These are phyloP conservation scores for Chrysina gloriosa DNA, from an alignment of 2,888 invertebrate species.

Conservation along the genomic window DNA sequence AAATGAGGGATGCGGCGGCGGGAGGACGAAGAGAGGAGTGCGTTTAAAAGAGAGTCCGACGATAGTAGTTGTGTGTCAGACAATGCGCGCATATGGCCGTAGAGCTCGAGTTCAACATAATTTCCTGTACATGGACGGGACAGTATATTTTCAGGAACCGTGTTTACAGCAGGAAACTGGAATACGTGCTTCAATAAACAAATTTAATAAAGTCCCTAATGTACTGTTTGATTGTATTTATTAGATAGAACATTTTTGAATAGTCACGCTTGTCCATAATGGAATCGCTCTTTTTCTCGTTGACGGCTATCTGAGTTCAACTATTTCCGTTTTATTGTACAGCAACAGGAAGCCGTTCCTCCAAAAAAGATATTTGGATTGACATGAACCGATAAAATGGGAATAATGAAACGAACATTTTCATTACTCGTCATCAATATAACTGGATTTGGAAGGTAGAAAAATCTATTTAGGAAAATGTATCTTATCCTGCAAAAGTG, in stretches of 20 bases:
- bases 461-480: no score
- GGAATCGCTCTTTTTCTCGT: not conserved
- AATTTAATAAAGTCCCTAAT: slow-evolving; percentile 45
- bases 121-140: slow-evolving; percentile 53
- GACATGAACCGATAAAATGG: no score
- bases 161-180: slow-evolving; percentile 50
- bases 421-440: no score
- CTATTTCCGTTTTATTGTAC: slow-evolving; percentile 24
- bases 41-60: slow-evolving; percentile 26
- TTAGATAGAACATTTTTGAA: slow-evolving; percentile 28
- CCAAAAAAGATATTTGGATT: no score
- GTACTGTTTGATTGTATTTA: slow-evolving; percentile 35
- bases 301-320: not conserved
- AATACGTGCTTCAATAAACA: slow-evolving; percentile 51
- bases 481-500: no score
- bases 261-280: not conserved
- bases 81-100: slow-evolving; percentile 52
- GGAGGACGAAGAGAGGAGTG: slow-evolving; percentile 11
- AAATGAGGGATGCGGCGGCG: slow-evolving; percentile 48
- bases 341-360: slow-evolving; percentile 11
- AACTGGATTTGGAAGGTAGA: no score
- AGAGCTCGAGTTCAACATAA: slow-evolving; percentile 53
- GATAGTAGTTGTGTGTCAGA: slow-evolving; percentile 43
- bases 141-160: slow-evolving; percentile 51
- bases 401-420: no score